Conservation (phyloP, 1,140 invertebrate species). For the Mylabris phalerata region DNA sequence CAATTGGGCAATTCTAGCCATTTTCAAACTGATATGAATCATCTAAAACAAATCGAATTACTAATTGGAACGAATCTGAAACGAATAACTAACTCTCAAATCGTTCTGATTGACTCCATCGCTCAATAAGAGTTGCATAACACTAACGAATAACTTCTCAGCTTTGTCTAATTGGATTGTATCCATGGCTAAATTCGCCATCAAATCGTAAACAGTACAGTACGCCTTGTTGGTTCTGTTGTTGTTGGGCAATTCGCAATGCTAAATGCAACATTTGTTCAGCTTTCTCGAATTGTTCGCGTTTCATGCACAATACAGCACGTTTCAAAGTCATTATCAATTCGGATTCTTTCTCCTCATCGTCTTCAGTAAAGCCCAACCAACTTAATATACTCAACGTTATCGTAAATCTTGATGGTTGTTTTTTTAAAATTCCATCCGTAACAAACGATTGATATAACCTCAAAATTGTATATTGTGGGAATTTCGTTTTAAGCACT, state of each 20-base stretch:
- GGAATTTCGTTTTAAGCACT: neutral
- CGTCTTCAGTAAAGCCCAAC: slow-evolving; percentile 41
- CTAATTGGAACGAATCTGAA: slow-evolving; percentile 25
- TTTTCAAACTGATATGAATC: slow-evolving; percentile 69
- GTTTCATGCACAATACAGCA: slow-evolving; percentile 64
- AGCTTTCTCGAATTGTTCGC: slow-evolving; percentile 69
- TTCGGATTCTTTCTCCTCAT: slow-evolving; percentile 58
- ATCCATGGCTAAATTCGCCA: slow-evolving; percentile 84
- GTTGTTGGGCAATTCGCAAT: slow-evolving; percentile 72
- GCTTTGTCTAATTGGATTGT: slow-evolving; percentile 71
- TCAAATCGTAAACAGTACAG: slow-evolving; percentile 83
- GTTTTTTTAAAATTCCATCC: neutral
- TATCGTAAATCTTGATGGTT: neutral
- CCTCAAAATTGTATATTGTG: neutral
- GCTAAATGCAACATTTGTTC: slow-evolving; percentile 79
- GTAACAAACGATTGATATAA: neutral
- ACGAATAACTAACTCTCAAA: slow-evolving; percentile 51
- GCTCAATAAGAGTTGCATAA: slow-evolving; percentile 68
- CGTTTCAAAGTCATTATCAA: slow-evolving; percentile 67
- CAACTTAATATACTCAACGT: slow-evolving; percentile 39
- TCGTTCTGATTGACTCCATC: slow-evolving; percentile 65
- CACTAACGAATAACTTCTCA: slow-evolving; percentile 72
- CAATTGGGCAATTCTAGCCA: slow-evolving; percentile 63
- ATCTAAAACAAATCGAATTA: slow-evolving; percentile 35
- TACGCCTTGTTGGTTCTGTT: slow-evolving; percentile 64